Evolutionary conservation across 2,113 vertebrate genomes (phyloP), one percentile per base, ranked within the genome.

Genomic region (Turdus rufiventris): DNA sequence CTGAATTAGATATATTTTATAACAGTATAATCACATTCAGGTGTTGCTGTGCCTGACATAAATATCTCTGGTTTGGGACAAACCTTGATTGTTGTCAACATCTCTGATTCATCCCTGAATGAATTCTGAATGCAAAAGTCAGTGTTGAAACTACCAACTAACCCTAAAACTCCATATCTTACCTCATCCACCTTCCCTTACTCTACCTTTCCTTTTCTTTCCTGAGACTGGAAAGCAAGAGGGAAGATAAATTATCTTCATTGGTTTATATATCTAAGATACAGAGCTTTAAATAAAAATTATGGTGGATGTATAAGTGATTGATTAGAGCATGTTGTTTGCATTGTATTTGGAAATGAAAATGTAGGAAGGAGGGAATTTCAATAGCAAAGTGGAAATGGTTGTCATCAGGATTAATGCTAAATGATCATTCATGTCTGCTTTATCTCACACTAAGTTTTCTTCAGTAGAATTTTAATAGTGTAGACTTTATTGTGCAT

Each of bases 401-500:
- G 67, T 63, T 96, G 85, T 96, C 89, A 93, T 95, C 92, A 93
- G 63, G 88, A 97, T 97, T 96, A 95, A 97, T 97, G 88, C 72
- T 88, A 94, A 97, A 90, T 95, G 85, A 95, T 97, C 92, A 66
- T 77, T 96, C 91, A 95, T 72, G 72, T 33, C 79, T 96, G 48
- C 36, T 36, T 84, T 97, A 71, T 95, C 67, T 91, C 54, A 89
- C 4, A 12, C 34, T 57, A 90, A 88, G 91, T 96, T 96, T 68
- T 47, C 45, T 90, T 85, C 92, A 85, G 82, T 92, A 80, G 81
- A 93, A 97, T 97, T 98, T 98, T 96, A 97, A 96, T 97, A 97
- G 96, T 47, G 33, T 62, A 85, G 65, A 68, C n/a, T 25, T 89
- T 95, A 95, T 92, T 58, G 81, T 94, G 76, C 61, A 91, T 95